These are phyloP conservation scores for Siderastrea siderea DNA, from an alignment of 92 coral and sea anemone genomes.

Conservation along the genomic window DNA sequence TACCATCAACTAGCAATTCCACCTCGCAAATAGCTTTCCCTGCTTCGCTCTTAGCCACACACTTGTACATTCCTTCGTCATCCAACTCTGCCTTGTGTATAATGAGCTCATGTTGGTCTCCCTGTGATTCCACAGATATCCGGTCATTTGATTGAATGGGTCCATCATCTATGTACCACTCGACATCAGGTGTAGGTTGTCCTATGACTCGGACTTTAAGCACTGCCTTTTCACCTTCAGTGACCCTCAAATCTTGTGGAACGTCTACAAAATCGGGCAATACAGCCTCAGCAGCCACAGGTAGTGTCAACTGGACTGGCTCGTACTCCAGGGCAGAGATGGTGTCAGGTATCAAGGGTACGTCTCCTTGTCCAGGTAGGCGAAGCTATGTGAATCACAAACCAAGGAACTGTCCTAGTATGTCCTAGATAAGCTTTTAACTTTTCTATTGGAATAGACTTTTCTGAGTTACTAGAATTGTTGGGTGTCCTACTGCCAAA, in stretches of 20 bases:
- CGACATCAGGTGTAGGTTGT: constrained; percentile 77
- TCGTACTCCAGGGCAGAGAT: constrained; percentile 67
- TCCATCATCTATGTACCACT: constrained; percentile 92
- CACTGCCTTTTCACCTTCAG: constrained; percentile 81
- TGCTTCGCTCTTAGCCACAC: constrained; percentile 88
- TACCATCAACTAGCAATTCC: constrained; percentile 87
- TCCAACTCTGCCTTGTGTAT: constrained; percentile 68
- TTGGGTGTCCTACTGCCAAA: too few relatives aligned
- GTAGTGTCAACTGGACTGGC: constrained; percentile 79
- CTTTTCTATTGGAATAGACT: too few relatives aligned
- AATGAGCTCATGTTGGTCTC: constrained; percentile 65
- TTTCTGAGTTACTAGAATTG: too few relatives aligned
- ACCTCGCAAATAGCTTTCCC: constrained; percentile 85
- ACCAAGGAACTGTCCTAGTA: too few relatives aligned
- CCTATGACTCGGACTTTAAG: constrained; percentile 85
- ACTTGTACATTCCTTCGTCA: constrained; percentile 94
- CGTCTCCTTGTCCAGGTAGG: constrained; percentile 26
- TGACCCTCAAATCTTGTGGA: constrained; percentile 74
- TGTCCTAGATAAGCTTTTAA: neutral
- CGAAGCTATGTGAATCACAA: neutral
- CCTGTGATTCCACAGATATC: constrained; percentile 57
- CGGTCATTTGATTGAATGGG: constrained; percentile 66
- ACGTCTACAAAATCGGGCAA: constrained; percentile 50
- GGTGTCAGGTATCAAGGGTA: constrained; percentile 42
- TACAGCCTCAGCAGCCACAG: constrained; percentile 50